A percentile compares a stretch with the other conserved stretches of the same genome.
Evolutionary conservation across 2,797 vertebrate genomes (phyloP).

Genomic region (Sciurus carolinensis): DNA sequence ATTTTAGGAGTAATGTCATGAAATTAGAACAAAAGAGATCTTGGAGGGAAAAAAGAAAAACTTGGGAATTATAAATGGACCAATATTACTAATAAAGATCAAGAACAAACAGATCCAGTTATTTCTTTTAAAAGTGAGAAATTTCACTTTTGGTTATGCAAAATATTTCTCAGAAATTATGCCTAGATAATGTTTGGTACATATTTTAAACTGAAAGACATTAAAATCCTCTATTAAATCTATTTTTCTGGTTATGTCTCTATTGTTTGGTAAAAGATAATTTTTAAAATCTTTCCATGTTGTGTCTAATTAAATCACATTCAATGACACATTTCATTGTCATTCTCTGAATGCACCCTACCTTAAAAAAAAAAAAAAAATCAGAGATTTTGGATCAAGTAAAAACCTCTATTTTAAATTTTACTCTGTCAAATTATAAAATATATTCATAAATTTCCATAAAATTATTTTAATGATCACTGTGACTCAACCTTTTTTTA

Average conservation of each 20-base stretch:
- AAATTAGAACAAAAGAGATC: neutral
- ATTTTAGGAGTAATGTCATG: neutral
- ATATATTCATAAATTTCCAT: neutral
- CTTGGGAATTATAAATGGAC: neutral
- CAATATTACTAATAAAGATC: neutral
- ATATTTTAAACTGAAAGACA: neutral
- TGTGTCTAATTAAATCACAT: neutral
- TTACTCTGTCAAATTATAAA: neutral
- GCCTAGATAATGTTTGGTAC: neutral
- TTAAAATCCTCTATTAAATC: neutral
- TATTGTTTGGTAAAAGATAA: neutral
- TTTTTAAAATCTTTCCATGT: neutral
- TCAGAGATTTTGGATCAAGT: neutral
- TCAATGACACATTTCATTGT: neutral
- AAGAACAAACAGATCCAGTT: neutral
- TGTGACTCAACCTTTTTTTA: neutral
- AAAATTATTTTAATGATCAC: neutral
- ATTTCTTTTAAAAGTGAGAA: neutral
- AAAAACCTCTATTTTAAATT: neutral
- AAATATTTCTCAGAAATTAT: constrained; percentile 46
- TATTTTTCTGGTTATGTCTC: constrained; percentile 32
- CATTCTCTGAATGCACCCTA: neutral
- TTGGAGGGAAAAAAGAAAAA: neutral
- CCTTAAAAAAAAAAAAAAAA: neutral
- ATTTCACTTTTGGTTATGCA: too few species aligned